Percentiles rank a stretch among this genome's conserved stretches.
phyloP scores from a whole-genome alignment of 2,113 vertebrate species.

The Grammomys surdaster region DNA sequence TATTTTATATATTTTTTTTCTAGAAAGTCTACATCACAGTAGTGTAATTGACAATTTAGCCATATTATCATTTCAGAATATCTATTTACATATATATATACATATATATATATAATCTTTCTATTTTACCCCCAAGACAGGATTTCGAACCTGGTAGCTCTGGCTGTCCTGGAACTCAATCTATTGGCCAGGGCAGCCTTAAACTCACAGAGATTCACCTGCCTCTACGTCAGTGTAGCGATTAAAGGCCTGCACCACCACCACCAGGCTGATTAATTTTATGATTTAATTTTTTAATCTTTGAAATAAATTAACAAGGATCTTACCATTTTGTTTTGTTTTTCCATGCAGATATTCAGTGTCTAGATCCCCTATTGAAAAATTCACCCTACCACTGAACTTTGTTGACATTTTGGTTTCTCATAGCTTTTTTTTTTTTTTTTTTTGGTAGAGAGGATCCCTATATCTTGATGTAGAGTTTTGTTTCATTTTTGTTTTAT shows the following conservation, averaged over 20 bases:
- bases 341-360: neutral
- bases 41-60: constrained; percentile 30
- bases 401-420: neutral
- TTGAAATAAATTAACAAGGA: neutral
- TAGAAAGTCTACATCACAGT: neutral
- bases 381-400: neutral
- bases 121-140: neutral
- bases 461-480: constrained; percentile 5
- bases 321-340: neutral
- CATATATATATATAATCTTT: too few species aligned
- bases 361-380: neutral
- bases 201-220: neutral
- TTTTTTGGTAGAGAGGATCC: neutral
- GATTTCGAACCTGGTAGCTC: neutral
- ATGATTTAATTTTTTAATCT: neutral
- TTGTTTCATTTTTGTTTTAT: neutral
- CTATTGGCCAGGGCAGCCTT: neutral
- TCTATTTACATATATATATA: too few species aligned
- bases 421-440: neutral
- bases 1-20: neutral
- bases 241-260: neutral
- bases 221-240: neutral
- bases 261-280: neutral
- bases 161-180: neutral
- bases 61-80: neutral